Percentiles rank a stretch among this genome's conserved stretches.
Evolutionary conservation across 92 coral and sea anemone genomes (phyloP).

Genomic region (Palythoa grandiflora): DNA sequence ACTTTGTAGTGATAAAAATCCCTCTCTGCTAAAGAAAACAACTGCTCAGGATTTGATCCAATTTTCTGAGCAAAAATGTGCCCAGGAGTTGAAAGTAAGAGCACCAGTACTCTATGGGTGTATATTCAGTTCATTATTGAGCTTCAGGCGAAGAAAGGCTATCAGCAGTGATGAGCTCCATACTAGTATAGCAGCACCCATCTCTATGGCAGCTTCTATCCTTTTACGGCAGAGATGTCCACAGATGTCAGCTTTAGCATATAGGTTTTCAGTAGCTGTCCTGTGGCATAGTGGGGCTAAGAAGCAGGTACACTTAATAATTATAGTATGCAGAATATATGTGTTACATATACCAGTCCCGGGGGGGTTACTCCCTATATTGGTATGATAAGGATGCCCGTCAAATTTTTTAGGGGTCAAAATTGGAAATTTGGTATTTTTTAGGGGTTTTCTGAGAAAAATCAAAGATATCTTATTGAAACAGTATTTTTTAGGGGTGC

Average conservation of each 20-base stretch:
- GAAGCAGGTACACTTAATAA: slow-evolving; percentile 61
- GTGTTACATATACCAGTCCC: background rate
- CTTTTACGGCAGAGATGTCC: slow-evolving; percentile 63
- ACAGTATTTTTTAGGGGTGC: no score
- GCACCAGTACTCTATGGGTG: slow-evolving; percentile 62
- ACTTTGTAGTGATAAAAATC: slow-evolving; percentile 52
- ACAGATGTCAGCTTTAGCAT: slow-evolving; percentile 70
- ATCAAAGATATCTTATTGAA: no score
- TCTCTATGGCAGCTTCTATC: slow-evolving; percentile 68
- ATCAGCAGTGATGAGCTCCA: background rate
- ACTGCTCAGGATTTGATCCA: slow-evolving; percentile 49
- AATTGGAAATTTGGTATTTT: no score
- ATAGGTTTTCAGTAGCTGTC: slow-evolving; percentile 61
- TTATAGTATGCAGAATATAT: background rate
- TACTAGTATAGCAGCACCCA: slow-evolving; percentile 23
- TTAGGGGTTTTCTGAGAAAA: no score
- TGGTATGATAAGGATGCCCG: no score
- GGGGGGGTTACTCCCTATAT: no score
- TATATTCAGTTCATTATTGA: slow-evolving; percentile 13
- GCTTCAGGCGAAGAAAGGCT: slow-evolving; percentile 20
- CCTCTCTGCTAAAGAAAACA: slow-evolving; percentile 57
- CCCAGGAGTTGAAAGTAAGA: slow-evolving; percentile 52
- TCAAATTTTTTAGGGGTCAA: no score
- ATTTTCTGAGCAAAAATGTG: slow-evolving; percentile 53
- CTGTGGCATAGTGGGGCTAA: slow-evolving; percentile 81